Evolutionary conservation across 1,140 invertebrate species (phyloP).

Genomic region (Venustaconcha ellipsiformis): DNA sequence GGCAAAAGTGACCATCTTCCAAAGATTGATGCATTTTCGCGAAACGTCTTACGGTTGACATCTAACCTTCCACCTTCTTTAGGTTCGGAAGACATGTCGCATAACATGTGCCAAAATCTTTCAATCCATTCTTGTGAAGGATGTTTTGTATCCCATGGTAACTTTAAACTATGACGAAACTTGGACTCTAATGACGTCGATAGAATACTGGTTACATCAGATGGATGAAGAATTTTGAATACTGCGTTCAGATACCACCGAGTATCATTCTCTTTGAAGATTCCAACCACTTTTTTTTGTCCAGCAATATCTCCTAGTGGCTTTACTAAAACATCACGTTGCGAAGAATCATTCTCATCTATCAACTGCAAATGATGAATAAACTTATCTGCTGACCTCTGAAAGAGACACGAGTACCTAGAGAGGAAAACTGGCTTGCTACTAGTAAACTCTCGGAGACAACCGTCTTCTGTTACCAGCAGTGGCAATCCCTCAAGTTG

Average conservation of each 20-base stretch:
- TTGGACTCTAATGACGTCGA: too few relatives aligned
- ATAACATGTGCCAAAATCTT: too few relatives aligned
- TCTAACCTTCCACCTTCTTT: too few relatives aligned
- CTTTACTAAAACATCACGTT: not conserved
- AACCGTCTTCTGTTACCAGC: constrained; percentile 14
- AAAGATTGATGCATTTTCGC: too few relatives aligned
- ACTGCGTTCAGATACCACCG: not conserved
- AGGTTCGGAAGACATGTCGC: too few relatives aligned
- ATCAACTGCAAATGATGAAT: constrained; percentile 4
- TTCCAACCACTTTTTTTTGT: not conserved
- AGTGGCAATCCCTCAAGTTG: constrained; percentile 9
- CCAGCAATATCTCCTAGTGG: not conserved
- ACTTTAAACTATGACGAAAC: too few relatives aligned
- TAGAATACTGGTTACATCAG: not conserved
- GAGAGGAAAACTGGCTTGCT: constrained; percentile 4
- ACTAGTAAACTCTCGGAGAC: not conserved
- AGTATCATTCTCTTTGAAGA: not conserved
- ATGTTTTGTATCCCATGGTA: too few relatives aligned
- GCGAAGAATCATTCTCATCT: not conserved
- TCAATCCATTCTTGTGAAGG: too few relatives aligned
- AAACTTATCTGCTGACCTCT: constrained; percentile 1
- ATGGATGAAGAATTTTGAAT: not conserved
- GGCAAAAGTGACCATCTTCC: too few relatives aligned
- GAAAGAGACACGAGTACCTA: not conserved
- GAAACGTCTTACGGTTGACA: too few relatives aligned